phyloP scores from a whole-genome alignment of 2,113 vertebrate genomes.

The Uropsilus gracilis region DNA sequence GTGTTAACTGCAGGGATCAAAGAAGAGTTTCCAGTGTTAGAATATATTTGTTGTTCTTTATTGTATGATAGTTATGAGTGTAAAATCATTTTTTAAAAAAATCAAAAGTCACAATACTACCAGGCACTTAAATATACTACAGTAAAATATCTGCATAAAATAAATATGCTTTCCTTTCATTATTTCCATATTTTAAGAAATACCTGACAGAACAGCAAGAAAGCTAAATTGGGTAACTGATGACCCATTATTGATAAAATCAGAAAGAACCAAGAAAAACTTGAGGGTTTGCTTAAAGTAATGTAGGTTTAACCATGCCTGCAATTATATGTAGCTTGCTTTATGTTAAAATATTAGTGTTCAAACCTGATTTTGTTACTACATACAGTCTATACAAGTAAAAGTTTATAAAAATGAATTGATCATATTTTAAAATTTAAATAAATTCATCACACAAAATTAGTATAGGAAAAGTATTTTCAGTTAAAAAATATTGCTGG shows the following conservation, averaged over 20 bases:
- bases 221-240: background rate
- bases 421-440: constrained; percentile 1
- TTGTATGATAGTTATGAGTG: background rate
- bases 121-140: background rate
- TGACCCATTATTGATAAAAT: background rate
- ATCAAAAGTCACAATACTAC: background rate
- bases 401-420: background rate
- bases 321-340: background rate
- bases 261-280: background rate
- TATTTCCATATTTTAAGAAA: background rate
- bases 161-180: background rate
- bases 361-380: background rate
- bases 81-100: background rate
- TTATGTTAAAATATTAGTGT: background rate
- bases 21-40: background rate
- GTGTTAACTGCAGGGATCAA: background rate
- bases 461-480: background rate
- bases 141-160: background rate
- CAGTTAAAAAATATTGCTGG: background rate
- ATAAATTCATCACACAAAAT: background rate
- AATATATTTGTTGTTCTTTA: background rate
- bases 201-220: background rate
- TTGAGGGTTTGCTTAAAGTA: background rate
- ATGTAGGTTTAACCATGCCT: background rate
- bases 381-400: background rate